A percentile compares a stretch with the other conserved stretches of the same genome.
These are phyloP conservation scores for Acromyrmex heyeri DNA, from an alignment of 1,140 invertebrate genomes.

Conservation along the genomic window DNA sequence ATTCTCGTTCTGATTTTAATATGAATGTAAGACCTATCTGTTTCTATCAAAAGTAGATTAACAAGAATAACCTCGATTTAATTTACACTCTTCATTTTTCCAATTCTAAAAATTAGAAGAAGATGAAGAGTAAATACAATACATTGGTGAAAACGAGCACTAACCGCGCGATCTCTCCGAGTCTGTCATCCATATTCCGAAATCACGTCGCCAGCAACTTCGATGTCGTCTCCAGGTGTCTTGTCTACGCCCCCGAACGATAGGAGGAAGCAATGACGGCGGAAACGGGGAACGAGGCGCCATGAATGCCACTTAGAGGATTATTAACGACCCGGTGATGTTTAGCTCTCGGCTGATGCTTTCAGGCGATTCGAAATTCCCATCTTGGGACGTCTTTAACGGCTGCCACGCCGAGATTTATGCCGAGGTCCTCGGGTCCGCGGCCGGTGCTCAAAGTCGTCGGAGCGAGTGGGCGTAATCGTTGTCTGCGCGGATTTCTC, in stretches of 20 bases:
- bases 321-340: conserved; percentile 61
- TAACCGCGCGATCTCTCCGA: not conserved
- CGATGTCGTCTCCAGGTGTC: not conserved
- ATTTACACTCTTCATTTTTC: too few species aligned
- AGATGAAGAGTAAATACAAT: too few species aligned
- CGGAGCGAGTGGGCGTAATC: conserved; percentile 45
- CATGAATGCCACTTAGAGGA: conserved; percentile 63
- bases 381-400: conserved; percentile 48
- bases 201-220: conserved; percentile 15
- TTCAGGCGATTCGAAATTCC: conserved; percentile 62
- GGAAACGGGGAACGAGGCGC: conserved; percentile 37
- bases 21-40: not conserved
- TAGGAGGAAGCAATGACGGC: conserved; percentile 24
- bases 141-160: too few species aligned
- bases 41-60: too few species aligned
- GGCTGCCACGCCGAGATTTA: conserved; percentile 52
- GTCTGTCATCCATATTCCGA: not conserved
- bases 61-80: too few species aligned
- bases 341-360: conserved; percentile 51
- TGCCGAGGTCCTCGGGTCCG: conserved; percentile 40
- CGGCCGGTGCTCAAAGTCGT: conserved; percentile 37
- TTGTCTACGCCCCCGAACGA: conserved; percentile 17
- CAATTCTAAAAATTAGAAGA: too few species aligned
- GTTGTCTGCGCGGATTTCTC: conserved; percentile 5
- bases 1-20: not conserved